phyloP scores from a whole-genome alignment of 2,797 vertebrate genomes.

The Pristis pectinata region DNA sequence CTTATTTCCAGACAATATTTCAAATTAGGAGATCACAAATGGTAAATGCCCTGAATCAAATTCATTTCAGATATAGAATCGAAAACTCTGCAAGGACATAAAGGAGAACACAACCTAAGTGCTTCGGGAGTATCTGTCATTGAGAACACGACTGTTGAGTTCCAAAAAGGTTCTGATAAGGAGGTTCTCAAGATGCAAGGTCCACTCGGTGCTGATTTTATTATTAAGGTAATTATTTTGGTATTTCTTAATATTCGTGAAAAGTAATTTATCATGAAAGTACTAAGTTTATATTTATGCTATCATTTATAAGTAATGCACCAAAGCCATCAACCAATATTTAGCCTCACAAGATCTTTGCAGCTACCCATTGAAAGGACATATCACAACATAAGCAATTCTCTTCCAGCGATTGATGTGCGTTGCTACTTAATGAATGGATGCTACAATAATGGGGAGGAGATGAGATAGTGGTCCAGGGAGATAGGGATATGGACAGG shows the following conservation, averaged over 20 bases:
- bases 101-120: slow-evolving; percentile 66
- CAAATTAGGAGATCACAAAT: neutral
- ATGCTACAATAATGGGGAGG: too few species aligned
- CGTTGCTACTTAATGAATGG: too few species aligned
- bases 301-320: neutral
- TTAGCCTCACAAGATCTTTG: too few species aligned
- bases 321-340: neutral
- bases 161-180: slow-evolving; percentile 68
- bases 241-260: neutral
- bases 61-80: slow-evolving; percentile 72
- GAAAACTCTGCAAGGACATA: slow-evolving; percentile 68
- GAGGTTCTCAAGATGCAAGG: slow-evolving; percentile 72
- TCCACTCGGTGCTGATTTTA: slow-evolving; percentile 76
- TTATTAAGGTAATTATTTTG: slow-evolving; percentile 72
- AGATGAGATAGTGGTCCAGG: too few species aligned
- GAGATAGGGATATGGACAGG: too few species aligned
- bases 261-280: too few species aligned
- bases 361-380: too few species aligned
- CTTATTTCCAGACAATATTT: neutral
- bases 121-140: slow-evolving; percentile 63
- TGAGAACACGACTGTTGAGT: slow-evolving; percentile 79
- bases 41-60: neutral
- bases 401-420: too few species aligned
- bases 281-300: neutral
- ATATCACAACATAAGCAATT: too few species aligned